A percentile compares a stretch with the other conserved stretches of the same genome.
These are phyloP conservation scores for Engraulis encrasicolus DNA, from an alignment of 2,113 vertebrate genomes.

Conservation along the genomic window DNA sequence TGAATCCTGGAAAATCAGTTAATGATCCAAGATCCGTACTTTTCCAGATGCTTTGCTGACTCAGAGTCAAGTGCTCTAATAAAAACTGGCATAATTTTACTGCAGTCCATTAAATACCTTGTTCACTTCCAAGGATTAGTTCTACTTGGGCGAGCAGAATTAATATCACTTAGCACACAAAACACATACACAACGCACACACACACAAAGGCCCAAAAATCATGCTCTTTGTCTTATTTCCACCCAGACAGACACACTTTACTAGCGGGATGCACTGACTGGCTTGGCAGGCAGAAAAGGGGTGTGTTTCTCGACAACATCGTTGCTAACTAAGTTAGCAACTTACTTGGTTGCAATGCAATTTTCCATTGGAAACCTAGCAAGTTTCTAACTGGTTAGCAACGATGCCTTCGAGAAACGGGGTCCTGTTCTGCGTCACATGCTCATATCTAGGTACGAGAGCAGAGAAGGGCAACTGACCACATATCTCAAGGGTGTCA, in stretches of 20 bases:
- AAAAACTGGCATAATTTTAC: background rate
- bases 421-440: background rate
- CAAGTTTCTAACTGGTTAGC: too few relatives aligned
- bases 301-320: too few relatives aligned
- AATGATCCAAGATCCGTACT: background rate
- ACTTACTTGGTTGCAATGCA: too few relatives aligned
- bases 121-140: background rate
- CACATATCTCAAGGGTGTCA: conserved; percentile 58
- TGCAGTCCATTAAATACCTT: background rate
- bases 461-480: conserved; percentile 60
- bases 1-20: background rate
- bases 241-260: background rate
- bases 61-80: background rate
- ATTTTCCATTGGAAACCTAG: too few relatives aligned
- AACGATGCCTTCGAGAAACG: too few relatives aligned
- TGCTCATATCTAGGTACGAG: background rate
- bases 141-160: background rate
- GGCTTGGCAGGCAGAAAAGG: conserved; percentile 18
- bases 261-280: background rate
- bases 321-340: too few relatives aligned
- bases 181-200: background rate
- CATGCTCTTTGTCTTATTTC: background rate
- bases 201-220: background rate
- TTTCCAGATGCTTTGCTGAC: background rate
- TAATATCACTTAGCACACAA: conserved; percentile 14